Evolutionary conservation across 2,797 vertebrate genomes (phyloP).

Genomic region (Sebastes kiyomatsui): DNA sequence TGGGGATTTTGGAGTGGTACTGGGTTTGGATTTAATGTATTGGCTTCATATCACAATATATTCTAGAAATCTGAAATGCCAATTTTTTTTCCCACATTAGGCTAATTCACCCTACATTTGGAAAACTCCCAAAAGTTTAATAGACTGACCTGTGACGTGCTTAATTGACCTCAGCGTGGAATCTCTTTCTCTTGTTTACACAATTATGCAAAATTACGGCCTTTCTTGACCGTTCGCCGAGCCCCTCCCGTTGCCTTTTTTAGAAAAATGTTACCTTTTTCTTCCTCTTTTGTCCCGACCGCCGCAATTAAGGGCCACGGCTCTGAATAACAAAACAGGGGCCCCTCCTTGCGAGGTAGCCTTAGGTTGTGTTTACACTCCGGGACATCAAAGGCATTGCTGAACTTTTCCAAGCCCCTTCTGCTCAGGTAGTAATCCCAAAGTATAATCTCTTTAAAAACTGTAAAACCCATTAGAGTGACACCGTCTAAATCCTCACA

Average conservation of each 20-base stretch:
- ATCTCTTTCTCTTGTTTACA: constrained; percentile 43
- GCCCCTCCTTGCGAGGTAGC: constrained; percentile 80
- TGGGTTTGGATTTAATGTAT: too few relatives aligned
- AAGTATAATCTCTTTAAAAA: constrained; percentile 85
- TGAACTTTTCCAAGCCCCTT: constrained; percentile 80
- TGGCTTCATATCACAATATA: too few relatives aligned
- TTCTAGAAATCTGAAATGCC: too few relatives aligned
- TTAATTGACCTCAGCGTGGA: constrained; percentile 36
- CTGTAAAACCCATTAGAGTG: constrained; percentile 85
- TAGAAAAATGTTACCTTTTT: constrained; percentile 76
- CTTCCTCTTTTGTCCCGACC: constrained; percentile 70
- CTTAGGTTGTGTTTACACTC: constrained; percentile 84
- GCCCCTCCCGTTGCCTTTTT: constrained; percentile 64
- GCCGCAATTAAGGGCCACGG: constrained; percentile 81
- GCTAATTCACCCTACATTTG: background rate
- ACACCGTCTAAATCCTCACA: constrained; percentile 79
- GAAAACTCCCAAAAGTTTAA: background rate
- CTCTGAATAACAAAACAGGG: constrained; percentile 84
- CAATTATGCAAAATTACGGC: constrained; percentile 56
- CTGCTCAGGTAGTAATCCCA: constrained; percentile 85
- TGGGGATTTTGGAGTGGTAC: too few relatives aligned
- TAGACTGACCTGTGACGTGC: constrained; percentile 24
- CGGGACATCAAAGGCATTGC: constrained; percentile 85
- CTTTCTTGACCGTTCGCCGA: constrained; percentile 45
- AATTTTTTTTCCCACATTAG: too few relatives aligned